phyloP scores from a whole-genome alignment of 2,888 invertebrate genomes.

The Xestoiulus laeticollis region DNA sequence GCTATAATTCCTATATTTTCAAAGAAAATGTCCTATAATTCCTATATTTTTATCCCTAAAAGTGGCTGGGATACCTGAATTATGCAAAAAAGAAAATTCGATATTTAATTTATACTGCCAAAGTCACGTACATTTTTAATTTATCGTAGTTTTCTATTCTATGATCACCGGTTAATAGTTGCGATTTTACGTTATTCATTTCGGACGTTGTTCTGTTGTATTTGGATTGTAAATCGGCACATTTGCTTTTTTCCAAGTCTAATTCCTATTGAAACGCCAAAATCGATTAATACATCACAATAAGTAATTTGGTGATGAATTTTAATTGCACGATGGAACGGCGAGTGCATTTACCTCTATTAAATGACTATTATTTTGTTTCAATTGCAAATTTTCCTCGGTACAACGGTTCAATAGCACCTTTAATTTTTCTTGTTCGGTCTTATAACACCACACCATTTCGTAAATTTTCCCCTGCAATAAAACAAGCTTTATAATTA shows the following conservation, averaged over 20 bases:
- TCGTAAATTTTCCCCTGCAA: conserved; percentile 55
- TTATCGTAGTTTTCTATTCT: conserved; percentile 54
- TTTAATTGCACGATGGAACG: background rate
- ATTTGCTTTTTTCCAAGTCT: conserved; percentile 29
- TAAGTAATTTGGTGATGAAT: background rate
- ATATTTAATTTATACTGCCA: background rate
- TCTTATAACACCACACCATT: conserved; percentile 52
- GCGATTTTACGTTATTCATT: conserved; percentile 48
- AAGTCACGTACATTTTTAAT: conserved; percentile 51
- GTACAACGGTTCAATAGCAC: conserved; percentile 16
- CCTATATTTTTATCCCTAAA: too few relatives aligned
- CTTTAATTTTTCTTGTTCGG: conserved; percentile 50
- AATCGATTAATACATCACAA: background rate
- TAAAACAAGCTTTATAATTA: background rate
- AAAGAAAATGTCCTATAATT: too few relatives aligned
- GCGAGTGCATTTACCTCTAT: background rate
- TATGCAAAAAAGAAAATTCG: background rate
- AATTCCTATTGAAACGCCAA: conserved; percentile 39
- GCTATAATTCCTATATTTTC: too few relatives aligned
- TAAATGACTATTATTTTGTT: conserved; percentile 41
- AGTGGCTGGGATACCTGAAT: too few relatives aligned
- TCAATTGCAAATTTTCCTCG: conserved; percentile 44
- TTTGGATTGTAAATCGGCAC: conserved; percentile 44
- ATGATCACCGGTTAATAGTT: conserved; percentile 50
- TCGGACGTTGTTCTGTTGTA: conserved; percentile 27